Base-by-base conservation (phyloP, 2,797 vertebrate species). In the Amblyraja radiata region DNA sequence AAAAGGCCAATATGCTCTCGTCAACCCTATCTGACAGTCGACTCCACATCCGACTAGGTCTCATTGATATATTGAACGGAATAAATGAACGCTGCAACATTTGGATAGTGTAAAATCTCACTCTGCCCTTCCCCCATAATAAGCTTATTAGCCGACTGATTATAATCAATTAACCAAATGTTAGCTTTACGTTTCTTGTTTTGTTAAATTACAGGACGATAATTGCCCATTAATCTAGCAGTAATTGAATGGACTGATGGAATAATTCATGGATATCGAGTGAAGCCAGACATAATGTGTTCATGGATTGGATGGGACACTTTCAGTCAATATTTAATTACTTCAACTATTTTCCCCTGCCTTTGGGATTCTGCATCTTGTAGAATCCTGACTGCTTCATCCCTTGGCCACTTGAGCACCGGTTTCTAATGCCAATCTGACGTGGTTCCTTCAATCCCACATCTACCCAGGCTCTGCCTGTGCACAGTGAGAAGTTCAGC, bases 261-360 rank as follows among this genome's bases (percentile, higher is more conserved):
- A 93, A 74, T 94, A 94, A 95, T 94, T 93, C 63, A 93, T 94
- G 93, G 95, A 95, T 95, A 95, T 78, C 93, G 95, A 95, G 94
- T 93, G 93, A 93, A 95, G 93, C 94, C 94, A 94, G 93, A 93
- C n/a, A 84, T 79, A 94, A 94, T 90, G 94, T 94, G 93, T 68
- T 94, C n/a, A 61, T 93, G 93, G 93, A 94, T 94, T 54, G 0
- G 93, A 93, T 86, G 93, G 93, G 95, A 94, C 36, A 0, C 74
- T 94, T 94, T 88, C 93, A 94, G 95, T 95, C 96, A 94, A 95
- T 95, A 94, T 91, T 94, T 95, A 95, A 94, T 95, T 94, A 94
- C 93, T 71, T 90, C 63, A 28, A 5, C 90, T 92, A n/a, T 92
- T 92, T 74, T 91, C 23, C 25, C 36, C 14, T 73, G 21, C 18